These are phyloP conservation scores for Paedocypris micromegethes DNA, from an alignment of 2,797 vertebrate genomes.

Conservation along the genomic window DNA sequence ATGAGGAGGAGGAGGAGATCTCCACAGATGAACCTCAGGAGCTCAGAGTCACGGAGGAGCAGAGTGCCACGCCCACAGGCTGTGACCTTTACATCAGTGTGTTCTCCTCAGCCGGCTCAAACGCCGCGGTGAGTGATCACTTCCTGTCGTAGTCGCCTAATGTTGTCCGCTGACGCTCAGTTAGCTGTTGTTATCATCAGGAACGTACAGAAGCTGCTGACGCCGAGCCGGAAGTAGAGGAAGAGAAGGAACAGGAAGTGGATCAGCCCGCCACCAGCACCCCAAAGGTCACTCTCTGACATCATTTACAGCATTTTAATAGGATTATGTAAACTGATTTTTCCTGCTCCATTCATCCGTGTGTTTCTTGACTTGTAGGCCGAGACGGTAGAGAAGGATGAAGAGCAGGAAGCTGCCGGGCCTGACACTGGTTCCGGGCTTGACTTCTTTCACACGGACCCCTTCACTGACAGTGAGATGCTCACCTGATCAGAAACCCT, in stretches of 20 bases:
- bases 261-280: conserved; percentile 52
- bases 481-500: too few relatives aligned
- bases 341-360: too few relatives aligned
- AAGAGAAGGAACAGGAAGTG: conserved; percentile 50
- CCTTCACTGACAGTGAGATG: conserved; percentile 90
- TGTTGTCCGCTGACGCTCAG: too few relatives aligned
- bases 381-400: conserved; percentile 6
- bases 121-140: conserved; percentile 27
- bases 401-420: conserved; percentile 1
- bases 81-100: conserved; percentile 60
- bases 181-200: conserved; percentile 13
- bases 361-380: neutral
- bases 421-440: conserved; percentile 64
- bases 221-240: conserved; percentile 47
- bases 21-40: conserved; percentile 37
- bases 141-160: neutral
- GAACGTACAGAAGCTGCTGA: conserved; percentile 48
- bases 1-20: conserved; percentile 45
- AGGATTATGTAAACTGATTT: neutral
- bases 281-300: conserved; percentile 53
- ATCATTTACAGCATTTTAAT: neutral
- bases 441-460: conserved; percentile 93
- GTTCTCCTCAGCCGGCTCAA: conserved; percentile 49
- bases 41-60: conserved; percentile 51
- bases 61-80: neutral